A percentile compares a stretch with the other conserved stretches of the same genome.
Evolutionary conservation across 2,797 vertebrate species (phyloP).

Genomic region (Sebastes paucispinis): DNA sequence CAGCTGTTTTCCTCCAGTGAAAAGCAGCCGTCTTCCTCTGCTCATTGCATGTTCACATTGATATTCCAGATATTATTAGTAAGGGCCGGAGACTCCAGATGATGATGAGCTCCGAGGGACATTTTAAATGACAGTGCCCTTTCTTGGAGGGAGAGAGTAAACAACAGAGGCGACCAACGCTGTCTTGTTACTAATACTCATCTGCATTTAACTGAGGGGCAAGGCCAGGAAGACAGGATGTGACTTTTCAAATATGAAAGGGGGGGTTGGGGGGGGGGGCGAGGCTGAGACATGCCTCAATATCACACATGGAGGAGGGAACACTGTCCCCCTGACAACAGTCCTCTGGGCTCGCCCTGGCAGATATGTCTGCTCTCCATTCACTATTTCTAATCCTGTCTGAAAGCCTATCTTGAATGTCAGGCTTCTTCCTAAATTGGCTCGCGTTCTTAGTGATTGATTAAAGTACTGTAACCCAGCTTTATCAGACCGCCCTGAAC

Average conservation of each 20-base stretch:
- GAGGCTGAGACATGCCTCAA: conserved; percentile 58
- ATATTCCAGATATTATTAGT: conserved; percentile 58
- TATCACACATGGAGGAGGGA: conserved; percentile 67
- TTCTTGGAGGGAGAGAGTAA: conserved; percentile 53
- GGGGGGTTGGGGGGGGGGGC: background rate
- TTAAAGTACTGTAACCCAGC: conserved; percentile 84
- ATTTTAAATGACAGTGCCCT: conserved; percentile 70
- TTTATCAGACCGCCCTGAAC: conserved; percentile 80
- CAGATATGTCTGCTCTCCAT: conserved; percentile 75
- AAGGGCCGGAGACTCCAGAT: conserved; percentile 53
- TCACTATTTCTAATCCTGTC: conserved; percentile 83
- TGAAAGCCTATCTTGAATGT: conserved; percentile 84
- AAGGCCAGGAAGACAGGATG: conserved; percentile 32
- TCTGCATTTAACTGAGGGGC: conserved; percentile 56
- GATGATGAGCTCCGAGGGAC: conserved; percentile 64
- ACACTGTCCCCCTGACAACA: conserved; percentile 65
- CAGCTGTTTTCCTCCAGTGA: conserved; percentile 46
- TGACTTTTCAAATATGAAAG: conserved; percentile 40
- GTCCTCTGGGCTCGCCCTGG: conserved; percentile 58
- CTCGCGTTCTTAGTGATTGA: conserved; percentile 83
- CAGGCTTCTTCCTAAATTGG: conserved; percentile 83
- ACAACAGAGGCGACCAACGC: conserved; percentile 38
- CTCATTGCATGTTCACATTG: conserved; percentile 39
- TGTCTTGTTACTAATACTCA: conserved; percentile 50
- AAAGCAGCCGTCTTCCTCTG: conserved; percentile 32